phyloP scores from a whole-genome alignment of 2,113 vertebrate species.

The Callospermophilus lateralis region DNA sequence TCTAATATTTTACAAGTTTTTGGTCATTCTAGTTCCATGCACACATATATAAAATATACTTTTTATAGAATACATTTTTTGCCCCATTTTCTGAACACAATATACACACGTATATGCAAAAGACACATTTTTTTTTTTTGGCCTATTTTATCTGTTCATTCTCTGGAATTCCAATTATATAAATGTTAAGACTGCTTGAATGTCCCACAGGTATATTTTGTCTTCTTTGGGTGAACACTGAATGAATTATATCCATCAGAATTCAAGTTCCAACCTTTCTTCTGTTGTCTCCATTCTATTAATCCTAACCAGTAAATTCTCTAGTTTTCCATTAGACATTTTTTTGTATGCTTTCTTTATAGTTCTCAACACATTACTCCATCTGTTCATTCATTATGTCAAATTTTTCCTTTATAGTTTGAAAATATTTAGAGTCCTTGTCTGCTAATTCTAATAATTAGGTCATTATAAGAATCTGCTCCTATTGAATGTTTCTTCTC shows the following conservation, averaged over 20 bases:
- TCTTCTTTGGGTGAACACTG: not conserved
- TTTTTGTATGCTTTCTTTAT: not conserved
- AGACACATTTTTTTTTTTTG: not conserved
- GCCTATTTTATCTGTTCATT: not conserved
- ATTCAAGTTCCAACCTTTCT: conserved; percentile 34
- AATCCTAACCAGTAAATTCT: not conserved
- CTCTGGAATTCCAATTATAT: not conserved
- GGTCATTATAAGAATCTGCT: not conserved
- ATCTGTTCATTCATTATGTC: not conserved
- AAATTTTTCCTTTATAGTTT: conserved; percentile 3
- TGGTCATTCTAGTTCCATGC: not conserved
- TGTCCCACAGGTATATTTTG: not conserved
- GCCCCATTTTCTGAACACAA: not conserved
- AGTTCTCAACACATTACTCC: not conserved
- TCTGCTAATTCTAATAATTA: not conserved
- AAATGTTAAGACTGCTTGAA: not conserved
- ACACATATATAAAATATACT: too few relatives aligned
- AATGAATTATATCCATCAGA: not conserved
- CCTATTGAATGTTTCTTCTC: not conserved
- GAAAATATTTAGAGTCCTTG: not conserved
- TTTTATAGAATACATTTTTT: not conserved
- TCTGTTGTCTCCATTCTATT: not conserved
- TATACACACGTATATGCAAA: too few relatives aligned
- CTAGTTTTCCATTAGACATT: conserved; percentile 24
- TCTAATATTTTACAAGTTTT: not conserved